phyloP scores from a whole-genome alignment of 2,797 vertebrate species.

The Ctenopoma kingsleyae region DNA sequence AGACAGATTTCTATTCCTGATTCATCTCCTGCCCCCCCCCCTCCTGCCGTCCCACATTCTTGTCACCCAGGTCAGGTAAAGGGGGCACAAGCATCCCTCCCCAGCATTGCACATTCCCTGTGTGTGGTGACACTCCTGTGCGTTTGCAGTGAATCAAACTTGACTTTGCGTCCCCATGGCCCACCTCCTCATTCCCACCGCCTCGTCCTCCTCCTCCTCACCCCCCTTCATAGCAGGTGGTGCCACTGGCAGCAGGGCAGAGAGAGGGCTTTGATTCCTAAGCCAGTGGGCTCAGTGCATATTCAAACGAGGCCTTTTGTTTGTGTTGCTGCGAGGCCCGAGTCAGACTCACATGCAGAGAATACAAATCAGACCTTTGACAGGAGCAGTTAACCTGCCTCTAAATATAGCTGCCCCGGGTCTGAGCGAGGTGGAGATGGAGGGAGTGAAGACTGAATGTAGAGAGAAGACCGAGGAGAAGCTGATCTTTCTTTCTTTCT shows the following conservation, averaged over 20 bases:
- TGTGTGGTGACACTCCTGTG: slow-evolving; percentile 46
- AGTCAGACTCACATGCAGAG: slow-evolving; percentile 81
- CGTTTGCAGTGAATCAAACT: slow-evolving; percentile 57
- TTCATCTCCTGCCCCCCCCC: slow-evolving; percentile 42
- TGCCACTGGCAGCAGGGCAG: slow-evolving; percentile 76
- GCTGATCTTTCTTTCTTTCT: slow-evolving; percentile 8
- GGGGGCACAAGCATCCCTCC: slow-evolving; percentile 26
- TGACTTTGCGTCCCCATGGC: slow-evolving; percentile 61
- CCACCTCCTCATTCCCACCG: neutral
- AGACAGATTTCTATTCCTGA: slow-evolving; percentile 60
- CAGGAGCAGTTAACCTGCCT: slow-evolving; percentile 85
- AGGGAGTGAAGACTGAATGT: slow-evolving; percentile 24
- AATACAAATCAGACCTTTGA: slow-evolving; percentile 88
- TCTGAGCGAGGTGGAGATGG: slow-evolving; percentile 69
- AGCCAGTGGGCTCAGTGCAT: slow-evolving; percentile 82
- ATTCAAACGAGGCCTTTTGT: slow-evolving; percentile 85
- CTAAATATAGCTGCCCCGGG: slow-evolving; percentile 85
- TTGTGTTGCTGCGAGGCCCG: slow-evolving; percentile 80
- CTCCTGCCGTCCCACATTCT: slow-evolving; percentile 47
- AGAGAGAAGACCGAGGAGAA: slow-evolving; percentile 27
- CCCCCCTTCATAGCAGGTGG: slow-evolving; percentile 80
- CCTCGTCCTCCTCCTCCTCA: slow-evolving; percentile 18
- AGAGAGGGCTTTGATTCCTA: slow-evolving; percentile 80
- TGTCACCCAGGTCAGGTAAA: slow-evolving; percentile 27
- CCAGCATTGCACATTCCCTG: slow-evolving; percentile 46